Base-by-base conservation (phyloP, 2,113 vertebrate genomes). In the Epinephelus cyanopodus region DNA sequence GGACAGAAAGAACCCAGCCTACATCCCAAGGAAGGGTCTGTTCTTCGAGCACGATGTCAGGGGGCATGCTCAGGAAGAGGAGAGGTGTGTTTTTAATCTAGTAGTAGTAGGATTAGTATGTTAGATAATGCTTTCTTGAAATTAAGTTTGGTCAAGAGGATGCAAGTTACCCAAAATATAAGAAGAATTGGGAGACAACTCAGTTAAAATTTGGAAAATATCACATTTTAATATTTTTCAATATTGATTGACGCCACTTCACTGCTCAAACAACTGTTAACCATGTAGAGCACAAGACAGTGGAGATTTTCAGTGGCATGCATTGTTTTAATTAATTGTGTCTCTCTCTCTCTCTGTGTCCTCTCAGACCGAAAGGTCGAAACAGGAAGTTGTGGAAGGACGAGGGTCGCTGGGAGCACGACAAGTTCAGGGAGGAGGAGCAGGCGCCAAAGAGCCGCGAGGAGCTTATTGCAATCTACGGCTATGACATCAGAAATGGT, bases 41-140 rank as follows among this genome's bases (percentile, higher is more conserved):
- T 99, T 99, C 95, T 99, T 99, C 18, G 98, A 99, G 86, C 98
- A 99, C 1, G 98, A 99, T 23, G 97, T 99, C 37, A 93, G 98
- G 50, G 98, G 98, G 7, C 97, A 98, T 79, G 91, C 97, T 0
- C 97, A 99, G 91, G 97, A 98, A 86, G 97, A 99, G 77, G 98
- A 99, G 95, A 95, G 98, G 95, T 97, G 48, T 5, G 1, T 25
- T 27, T 54, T 27, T 21, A 8, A 52, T 19, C 3, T 7, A 3
- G 11, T 21, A 0, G 12, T 19, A 2, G 9, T 15, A 15, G 5
- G 25, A 14, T 6, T 15, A 25, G 14, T 27, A 58, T 45, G 8
- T 45, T 12, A 45, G 8, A 11, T 12, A 45, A 10, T 45, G 9
- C 42, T 45, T 12, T 45, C 42, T 45, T 45, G 8, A 12, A 12